Conservation (phyloP, 2,888 invertebrate genomes). For the Chrysolina haemoptera region DNA sequence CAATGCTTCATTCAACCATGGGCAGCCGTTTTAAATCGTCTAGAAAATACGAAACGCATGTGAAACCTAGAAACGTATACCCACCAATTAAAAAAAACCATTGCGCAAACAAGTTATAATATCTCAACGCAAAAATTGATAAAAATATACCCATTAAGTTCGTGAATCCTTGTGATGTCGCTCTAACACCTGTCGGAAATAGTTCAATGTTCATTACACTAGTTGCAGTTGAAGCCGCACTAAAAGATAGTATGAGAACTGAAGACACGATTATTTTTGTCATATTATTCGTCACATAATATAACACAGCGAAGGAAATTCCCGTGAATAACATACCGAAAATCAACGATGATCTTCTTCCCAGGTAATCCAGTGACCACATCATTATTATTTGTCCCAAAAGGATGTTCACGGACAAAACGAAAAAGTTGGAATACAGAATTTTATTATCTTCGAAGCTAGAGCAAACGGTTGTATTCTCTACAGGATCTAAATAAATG, state of each 20-base stretch:
- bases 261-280: slow-evolving; percentile 41
- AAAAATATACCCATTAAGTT: slow-evolving; percentile 41
- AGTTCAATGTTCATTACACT: slow-evolving; percentile 56
- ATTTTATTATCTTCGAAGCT: slow-evolving; percentile 34
- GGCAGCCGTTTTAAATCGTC: slow-evolving; percentile 34
- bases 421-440: slow-evolving; percentile 51
- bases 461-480: slow-evolving; percentile 41
- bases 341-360: slow-evolving; percentile 49
- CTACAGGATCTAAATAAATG: slow-evolving; percentile 36
- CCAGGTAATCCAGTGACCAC: slow-evolving; percentile 53
- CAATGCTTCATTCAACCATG: slow-evolving; percentile 32
- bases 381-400: slow-evolving; percentile 53
- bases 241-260: slow-evolving; percentile 44
- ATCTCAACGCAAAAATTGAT: slow-evolving; percentile 38
- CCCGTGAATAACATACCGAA: slow-evolving; percentile 31
- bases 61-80: slow-evolving; percentile 18
- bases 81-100: slow-evolving; percentile 38
- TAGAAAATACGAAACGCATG: slow-evolving; percentile 26
- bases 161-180: slow-evolving; percentile 50
- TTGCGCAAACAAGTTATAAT: slow-evolving; percentile 32
- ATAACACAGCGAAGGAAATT: slow-evolving; percentile 30
- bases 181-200: slow-evolving; percentile 58
- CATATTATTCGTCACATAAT: slow-evolving; percentile 31
- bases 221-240: slow-evolving; percentile 43
- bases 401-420: slow-evolving; percentile 51